A percentile compares a stretch with the other conserved stretches of the same genome.
phyloP scores from a whole-genome alignment of 1,140 invertebrate species.

The Ceratina australensis region DNA sequence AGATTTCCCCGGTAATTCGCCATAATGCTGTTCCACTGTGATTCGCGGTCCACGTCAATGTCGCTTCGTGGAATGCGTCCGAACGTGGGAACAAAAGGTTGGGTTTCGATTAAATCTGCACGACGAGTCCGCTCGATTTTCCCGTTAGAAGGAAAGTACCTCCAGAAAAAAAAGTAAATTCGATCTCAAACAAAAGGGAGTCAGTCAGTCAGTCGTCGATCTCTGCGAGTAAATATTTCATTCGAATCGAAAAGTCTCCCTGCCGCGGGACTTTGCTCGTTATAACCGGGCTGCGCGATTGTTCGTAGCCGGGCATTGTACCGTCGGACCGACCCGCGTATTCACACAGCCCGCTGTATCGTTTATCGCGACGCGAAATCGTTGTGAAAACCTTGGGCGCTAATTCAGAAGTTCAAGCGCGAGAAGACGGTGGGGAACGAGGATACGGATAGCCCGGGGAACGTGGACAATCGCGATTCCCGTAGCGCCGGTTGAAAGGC shows the following conservation, averaged over 20 bases:
- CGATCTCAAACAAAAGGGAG: too few species aligned
- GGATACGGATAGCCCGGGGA: conserved; percentile 8
- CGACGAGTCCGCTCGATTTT: neutral
- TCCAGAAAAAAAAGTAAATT: too few species aligned
- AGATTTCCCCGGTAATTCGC: conserved; percentile 32
- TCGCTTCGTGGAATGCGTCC: neutral
- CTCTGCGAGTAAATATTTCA: conserved; percentile 16
- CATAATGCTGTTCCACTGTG: conserved; percentile 14
- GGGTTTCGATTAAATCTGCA: neutral
- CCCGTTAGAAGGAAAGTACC: too few species aligned
- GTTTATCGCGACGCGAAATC: conserved; percentile 24
- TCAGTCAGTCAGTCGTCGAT: too few species aligned
- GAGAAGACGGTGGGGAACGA: conserved; percentile 3
- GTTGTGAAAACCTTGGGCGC: conserved; percentile 14
- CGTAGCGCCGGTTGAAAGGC: neutral
- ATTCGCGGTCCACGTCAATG: conserved; percentile 1
- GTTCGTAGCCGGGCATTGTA: neutral
- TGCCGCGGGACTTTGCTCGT: conserved; percentile 15
- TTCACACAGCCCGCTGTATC: neutral
- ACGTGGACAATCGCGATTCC: conserved; percentile 33
- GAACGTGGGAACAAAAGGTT: neutral
- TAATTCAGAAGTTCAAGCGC: conserved; percentile 35
- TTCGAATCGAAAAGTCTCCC: neutral
- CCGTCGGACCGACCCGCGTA: neutral
- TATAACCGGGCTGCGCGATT: neutral